Percentiles rank a stretch among this genome's conserved stretches.
These are phyloP conservation scores for Drosophila azteca DNA, from an alignment of 1,140 invertebrate genomes.

Conservation along the genomic window DNA sequence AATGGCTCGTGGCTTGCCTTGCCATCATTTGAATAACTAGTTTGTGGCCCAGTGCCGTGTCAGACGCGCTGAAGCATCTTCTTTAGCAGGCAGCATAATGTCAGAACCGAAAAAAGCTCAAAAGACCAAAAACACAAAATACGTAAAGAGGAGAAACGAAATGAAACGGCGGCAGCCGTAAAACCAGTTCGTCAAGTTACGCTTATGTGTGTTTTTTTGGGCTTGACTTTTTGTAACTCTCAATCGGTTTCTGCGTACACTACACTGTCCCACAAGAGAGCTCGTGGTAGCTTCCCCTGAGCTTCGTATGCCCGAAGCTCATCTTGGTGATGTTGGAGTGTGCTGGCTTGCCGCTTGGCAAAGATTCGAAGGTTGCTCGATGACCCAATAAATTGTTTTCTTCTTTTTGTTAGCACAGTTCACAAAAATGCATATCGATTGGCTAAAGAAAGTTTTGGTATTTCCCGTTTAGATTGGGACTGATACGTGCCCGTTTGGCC, in stretches of 20 bases:
- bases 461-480: constrained; percentile 86
- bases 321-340: constrained; percentile 43
- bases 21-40: constrained; percentile 78
- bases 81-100: constrained; percentile 27
- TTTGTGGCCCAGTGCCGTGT: constrained; percentile 38
- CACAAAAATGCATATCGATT: constrained; percentile 34
- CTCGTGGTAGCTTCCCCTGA: neutral
- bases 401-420: constrained; percentile 23
- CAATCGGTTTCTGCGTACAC: constrained; percentile 33
- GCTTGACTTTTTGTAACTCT: constrained; percentile 42
- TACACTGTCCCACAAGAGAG: constrained; percentile 37
- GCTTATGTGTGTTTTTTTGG: constrained; percentile 48
- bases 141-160: constrained; percentile 14
- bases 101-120: constrained; percentile 68
- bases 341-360: constrained; percentile 48
- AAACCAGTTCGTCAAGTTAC: constrained; percentile 78
- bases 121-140: constrained; percentile 40
- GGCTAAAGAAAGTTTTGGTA: constrained; percentile 69
- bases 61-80: constrained; percentile 53
- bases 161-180: constrained; percentile 43
- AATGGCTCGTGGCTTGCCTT: constrained; percentile 46
- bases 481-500: constrained; percentile 92
- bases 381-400: constrained; percentile 70
- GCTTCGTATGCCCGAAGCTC: neutral
- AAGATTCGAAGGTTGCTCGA: constrained; percentile 54